These are phyloP conservation scores for Phthorimaea operculella DNA, from an alignment of 1,140 invertebrate genomes.

Conservation along the genomic window DNA sequence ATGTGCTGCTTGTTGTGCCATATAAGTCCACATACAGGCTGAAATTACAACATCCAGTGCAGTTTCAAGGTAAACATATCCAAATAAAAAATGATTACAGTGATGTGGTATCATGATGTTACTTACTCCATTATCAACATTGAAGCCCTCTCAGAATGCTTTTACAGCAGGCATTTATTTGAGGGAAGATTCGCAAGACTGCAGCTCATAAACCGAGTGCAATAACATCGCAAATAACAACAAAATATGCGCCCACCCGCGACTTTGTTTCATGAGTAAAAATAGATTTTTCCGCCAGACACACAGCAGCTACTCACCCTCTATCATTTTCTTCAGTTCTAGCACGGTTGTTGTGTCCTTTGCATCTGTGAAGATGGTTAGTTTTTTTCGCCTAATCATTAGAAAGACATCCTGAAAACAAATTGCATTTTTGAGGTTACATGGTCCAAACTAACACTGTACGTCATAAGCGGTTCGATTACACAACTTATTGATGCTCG, in stretches of 20 bases:
- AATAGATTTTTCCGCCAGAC: constrained; percentile 52
- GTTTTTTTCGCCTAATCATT: constrained; percentile 96
- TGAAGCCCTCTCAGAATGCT: no score
- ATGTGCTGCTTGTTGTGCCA: no score
- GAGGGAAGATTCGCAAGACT: not conserved
- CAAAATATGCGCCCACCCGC: constrained; percentile 27
- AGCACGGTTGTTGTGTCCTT: constrained; percentile 94
- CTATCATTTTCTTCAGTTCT: constrained; percentile 97
- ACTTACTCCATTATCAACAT: no score
- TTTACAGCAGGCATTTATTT: no score
- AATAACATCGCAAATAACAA: constrained; percentile 24
- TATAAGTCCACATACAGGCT: no score
- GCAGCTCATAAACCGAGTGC: constrained; percentile 4
- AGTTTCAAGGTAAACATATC: no score
- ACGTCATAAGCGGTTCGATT: constrained; percentile 4
- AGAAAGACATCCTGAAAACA: constrained; percentile 93
- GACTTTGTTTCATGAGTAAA: constrained; percentile 55
- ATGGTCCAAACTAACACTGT: constrained; percentile 15
- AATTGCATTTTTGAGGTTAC: constrained; percentile 62
- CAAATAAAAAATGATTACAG: no score
- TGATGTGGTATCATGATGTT: no score
- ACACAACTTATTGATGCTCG: not conserved
- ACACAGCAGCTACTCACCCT: constrained; percentile 74
- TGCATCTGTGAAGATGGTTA: constrained; percentile 97
- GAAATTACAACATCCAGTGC: no score